phyloP scores from a whole-genome alignment of 2,888 invertebrate genomes.

The Amphipyra tragopoginis region DNA sequence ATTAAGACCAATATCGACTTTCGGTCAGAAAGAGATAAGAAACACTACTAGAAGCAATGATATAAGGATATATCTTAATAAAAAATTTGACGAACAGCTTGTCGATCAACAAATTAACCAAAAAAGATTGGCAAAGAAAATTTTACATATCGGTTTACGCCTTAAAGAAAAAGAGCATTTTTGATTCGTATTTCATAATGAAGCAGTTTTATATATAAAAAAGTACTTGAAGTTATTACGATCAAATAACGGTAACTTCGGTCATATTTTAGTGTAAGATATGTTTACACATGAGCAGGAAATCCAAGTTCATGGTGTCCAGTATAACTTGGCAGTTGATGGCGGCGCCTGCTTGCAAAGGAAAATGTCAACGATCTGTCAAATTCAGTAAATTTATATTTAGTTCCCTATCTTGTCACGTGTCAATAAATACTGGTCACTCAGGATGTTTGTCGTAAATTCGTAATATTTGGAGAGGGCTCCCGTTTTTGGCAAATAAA shows the following conservation, averaged over 20 bases:
- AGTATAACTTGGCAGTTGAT: neutral
- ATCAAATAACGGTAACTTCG: slow-evolving; percentile 31
- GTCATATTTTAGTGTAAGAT: slow-evolving; percentile 15
- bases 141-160: no score
- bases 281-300: slow-evolving; percentile 25
- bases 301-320: neutral
- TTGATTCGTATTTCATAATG: no score
- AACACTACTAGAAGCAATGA: no score
- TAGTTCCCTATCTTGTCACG: neutral
- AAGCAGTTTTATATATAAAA: neutral
- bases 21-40: no score
- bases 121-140: no score
- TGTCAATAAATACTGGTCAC: neutral
- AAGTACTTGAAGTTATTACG: slow-evolving; percentile 6
- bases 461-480: slow-evolving; percentile 36
- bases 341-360: neutral
- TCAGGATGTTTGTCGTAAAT: slow-evolving; percentile 39
- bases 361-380: neutral
- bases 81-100: no score
- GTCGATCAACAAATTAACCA: no score
- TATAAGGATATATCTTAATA: no score
- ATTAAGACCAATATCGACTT: no score
- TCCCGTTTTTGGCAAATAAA: slow-evolving; percentile 57
- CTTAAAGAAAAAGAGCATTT: no score
- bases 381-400: neutral